A percentile compares a stretch with the other conserved stretches of the same genome.
Conservation (phyloP, 2,797 vertebrate genomes). For the Synanceia verrucosa region DNA sequence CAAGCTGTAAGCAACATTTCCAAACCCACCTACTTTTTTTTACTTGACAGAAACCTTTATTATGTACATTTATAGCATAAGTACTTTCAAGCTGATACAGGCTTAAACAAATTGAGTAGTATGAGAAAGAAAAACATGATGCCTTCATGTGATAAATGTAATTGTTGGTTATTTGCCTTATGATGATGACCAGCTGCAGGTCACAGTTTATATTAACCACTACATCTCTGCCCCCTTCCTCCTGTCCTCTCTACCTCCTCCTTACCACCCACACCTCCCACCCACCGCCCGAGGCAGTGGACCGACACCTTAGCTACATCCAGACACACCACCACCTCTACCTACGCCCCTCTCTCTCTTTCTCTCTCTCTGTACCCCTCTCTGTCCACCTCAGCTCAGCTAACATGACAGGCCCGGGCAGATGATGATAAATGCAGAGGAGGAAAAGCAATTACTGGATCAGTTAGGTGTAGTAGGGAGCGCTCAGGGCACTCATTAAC, state of each 20-base stretch:
- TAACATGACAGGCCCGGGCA: constrained; percentile 77
- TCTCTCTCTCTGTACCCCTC: constrained; percentile 46
- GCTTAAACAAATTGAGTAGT: not conserved
- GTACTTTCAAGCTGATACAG: not conserved
- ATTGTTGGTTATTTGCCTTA: constrained; percentile 26
- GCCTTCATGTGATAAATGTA: constrained; percentile 4
- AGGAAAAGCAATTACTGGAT: constrained; percentile 85
- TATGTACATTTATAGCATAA: not conserved
- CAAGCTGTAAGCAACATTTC: constrained; percentile 8
- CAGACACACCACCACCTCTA: constrained; percentile 40
- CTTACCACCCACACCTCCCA: not conserved
- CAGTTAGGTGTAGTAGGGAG: constrained; percentile 80
- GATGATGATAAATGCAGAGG: constrained; percentile 85
- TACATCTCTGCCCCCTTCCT: constrained; percentile 18
- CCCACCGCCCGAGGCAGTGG: constrained; percentile 30
- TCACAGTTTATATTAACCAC: constrained; percentile 48
- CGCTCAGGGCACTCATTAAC: constrained; percentile 77
- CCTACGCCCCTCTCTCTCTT: constrained; percentile 34
- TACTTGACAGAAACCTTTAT: not conserved
- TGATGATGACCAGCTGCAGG: constrained; percentile 31
- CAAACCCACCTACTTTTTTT: not conserved
- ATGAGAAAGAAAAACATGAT: not conserved
- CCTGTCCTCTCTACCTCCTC: not conserved
- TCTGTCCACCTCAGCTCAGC: constrained; percentile 64
- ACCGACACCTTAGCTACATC: constrained; percentile 40